Conservation (phyloP, 2,888 invertebrate species). For the Salticus scenicus region DNA sequence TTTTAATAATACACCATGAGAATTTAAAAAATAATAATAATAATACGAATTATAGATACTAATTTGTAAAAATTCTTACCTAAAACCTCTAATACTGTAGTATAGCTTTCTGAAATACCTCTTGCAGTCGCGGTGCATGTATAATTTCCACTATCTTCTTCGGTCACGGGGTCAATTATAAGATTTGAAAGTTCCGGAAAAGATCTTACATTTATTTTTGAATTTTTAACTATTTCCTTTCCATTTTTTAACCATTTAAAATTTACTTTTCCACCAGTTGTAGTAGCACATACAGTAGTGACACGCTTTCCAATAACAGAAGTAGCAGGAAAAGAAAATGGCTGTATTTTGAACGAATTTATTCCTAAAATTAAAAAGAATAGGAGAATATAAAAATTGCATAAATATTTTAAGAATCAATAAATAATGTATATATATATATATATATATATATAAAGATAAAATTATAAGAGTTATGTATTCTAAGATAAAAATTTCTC, state of each 20-base stretch:
- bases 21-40: no score
- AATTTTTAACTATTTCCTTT: slow-evolving; percentile 19
- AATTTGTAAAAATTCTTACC: no score
- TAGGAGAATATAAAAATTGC: neutral
- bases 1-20: no score
- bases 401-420: no score
- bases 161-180: slow-evolving; percentile 49
- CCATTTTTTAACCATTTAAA: slow-evolving; percentile 60
- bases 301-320: slow-evolving; percentile 57
- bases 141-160: slow-evolving; percentile 68
- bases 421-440: no score
- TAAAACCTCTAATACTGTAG: slow-evolving; percentile 47
- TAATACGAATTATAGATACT: no score
- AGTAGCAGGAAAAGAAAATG: slow-evolving; percentile 46
- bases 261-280: slow-evolving; percentile 34
- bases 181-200: slow-evolving; percentile 53
- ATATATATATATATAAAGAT: no score
- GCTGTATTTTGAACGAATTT: slow-evolving; percentile 40
- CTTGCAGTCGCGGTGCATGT: slow-evolving; percentile 55
- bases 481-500: neutral
- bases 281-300: slow-evolving; percentile 40
- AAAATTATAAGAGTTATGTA: neutral
- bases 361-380: slow-evolving; percentile 17
- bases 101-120: slow-evolving; percentile 43
- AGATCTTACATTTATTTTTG: slow-evolving; percentile 20